Evolutionary conservation across 2,888 invertebrate species (phyloP), one percentile per base, ranked within the genome.

Genomic region (Sinelater perroti): DNA sequence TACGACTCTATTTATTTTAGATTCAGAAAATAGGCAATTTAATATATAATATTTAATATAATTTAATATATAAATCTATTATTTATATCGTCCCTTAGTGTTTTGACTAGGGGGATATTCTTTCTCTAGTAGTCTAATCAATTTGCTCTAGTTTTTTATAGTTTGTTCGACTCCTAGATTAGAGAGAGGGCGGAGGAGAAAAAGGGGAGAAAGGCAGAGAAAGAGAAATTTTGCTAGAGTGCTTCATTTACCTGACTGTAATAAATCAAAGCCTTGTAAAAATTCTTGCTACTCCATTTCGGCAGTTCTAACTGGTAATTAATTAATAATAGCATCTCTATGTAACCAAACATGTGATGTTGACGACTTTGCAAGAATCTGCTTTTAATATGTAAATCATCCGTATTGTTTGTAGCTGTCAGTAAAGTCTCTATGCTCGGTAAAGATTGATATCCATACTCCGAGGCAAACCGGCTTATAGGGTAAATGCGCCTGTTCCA

Each of bases 381-480:
- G 47, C 89, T 87, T 1, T 78, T 69, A 5, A 84, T 64, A 8
- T 72, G 67, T 18, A 87, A 80, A 73, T 88, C 85, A 8, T 59
- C 76, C 1, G 72, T 68, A 2, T 78, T 74, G 10, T 79, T 78
- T 1, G 85, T 81, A 0, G 87, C 88, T 10, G 83, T 82, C 35
- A 79, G 73, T 77, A 93, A 82, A 0, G 93, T 87, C 28, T 81
- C 79, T 11, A 88, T 74, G 1, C 90, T 87, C 0, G 97, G 96
- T 63, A 93, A 80, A 0, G 96, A 91, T 77, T 98, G 97, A 65
- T 92, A 90, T 1, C 99, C 99, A 73, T 95, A 99, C 77, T 99
- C 99, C 0, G 98, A 97, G 2, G 90, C 87, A 77, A 98, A 97
- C 68, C 98, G 83, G 0, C 95, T 87, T 8, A 84, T 83, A 0